Base-by-base conservation (phyloP, 2,888 invertebrate genomes). In the Anarsia innoxiella region DNA sequence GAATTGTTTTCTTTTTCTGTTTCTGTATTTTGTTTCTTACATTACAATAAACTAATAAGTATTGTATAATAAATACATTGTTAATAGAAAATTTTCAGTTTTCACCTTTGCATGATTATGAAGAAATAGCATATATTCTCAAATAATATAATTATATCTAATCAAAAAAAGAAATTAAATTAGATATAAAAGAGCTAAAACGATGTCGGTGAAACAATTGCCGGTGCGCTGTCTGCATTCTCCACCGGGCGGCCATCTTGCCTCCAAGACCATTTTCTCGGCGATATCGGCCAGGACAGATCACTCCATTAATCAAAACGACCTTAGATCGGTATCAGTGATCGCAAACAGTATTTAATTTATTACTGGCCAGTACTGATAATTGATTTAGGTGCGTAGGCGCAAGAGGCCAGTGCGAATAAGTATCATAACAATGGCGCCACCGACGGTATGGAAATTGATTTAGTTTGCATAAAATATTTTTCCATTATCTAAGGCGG, bases 301-400 rank as follows among this genome's bases (percentile, higher is more conserved):
- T 67, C 63, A 63, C 72, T 66, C 59, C 71, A 78, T 83, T 78
- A 79, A 83, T 83, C 83, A 83, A 71, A 68, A 58, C 57, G 59
- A 63, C 64, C 66, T 65, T 56, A 73, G 74, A 76, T 76, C 65
- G 61, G 66, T 76, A 80, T 78, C 80, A 46, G 46, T 49, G 71
- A 73, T 75, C 67, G 68, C 69, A 76, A 77, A 77, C 75, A 76
- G 64, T 76, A 71, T 78, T 78, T 77, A 77, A 80, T 79, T 74
- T 79, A 80, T 79, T 66, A 74, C 62, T 53, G 53, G 56, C 61
- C 59, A 53, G 53, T 58, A 53, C 54, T 46, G 61, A 71, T 80
- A 80, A 80, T 76, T 79, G 76, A 77, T 77, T 73, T 67, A 62
- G 57, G 50, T 69, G 78, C 73, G 83, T 83, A 70, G 82, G 80